Percentiles rank a stretch among this genome's conserved stretches.
Evolutionary conservation across 2,797 vertebrate genomes (phyloP).

Genomic region (Hephaestus fuliginosus): DNA sequence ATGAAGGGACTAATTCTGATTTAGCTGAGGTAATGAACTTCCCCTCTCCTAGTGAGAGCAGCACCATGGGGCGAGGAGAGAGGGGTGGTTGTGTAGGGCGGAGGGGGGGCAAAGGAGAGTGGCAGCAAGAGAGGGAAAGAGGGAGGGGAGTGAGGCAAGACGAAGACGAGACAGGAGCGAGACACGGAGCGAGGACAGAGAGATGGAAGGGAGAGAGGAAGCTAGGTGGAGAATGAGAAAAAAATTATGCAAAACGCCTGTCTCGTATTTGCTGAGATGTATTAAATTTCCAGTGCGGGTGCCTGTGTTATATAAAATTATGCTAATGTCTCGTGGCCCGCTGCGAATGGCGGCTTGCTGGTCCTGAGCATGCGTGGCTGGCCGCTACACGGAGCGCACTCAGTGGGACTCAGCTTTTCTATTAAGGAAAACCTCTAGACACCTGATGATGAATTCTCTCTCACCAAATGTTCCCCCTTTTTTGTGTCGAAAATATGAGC

Average conservation of each 20-base stretch:
- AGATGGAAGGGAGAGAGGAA: constrained; percentile 60
- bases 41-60: constrained; percentile 99
- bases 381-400: constrained; percentile 95
- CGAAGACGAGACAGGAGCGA: constrained; percentile 69
- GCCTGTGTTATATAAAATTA: constrained; percentile 99
- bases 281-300: constrained; percentile 98
- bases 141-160: constrained; percentile 53
- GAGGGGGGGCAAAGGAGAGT: constrained; percentile 64
- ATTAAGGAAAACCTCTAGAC: constrained; percentile 99
- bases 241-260: constrained; percentile 97
- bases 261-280: constrained; percentile 98
- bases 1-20: constrained; percentile 99
- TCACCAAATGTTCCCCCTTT: constrained; percentile 99
- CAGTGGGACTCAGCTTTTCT: constrained; percentile 99
- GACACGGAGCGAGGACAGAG: constrained; percentile 77
- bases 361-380: constrained; percentile 98
- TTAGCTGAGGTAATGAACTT: constrained; percentile 99
- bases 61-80: constrained; percentile 94
- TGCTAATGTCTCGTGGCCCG: constrained; percentile 98
- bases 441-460: constrained; percentile 99
- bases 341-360: constrained; percentile 98
- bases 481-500: constrained; percentile 97
- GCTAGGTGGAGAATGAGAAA: constrained; percentile 78
- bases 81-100: constrained; percentile 63
- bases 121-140: constrained; percentile 57